These are phyloP conservation scores for Dryobota labecula DNA, from an alignment of 2,888 invertebrate genomes.

Conservation along the genomic window DNA sequence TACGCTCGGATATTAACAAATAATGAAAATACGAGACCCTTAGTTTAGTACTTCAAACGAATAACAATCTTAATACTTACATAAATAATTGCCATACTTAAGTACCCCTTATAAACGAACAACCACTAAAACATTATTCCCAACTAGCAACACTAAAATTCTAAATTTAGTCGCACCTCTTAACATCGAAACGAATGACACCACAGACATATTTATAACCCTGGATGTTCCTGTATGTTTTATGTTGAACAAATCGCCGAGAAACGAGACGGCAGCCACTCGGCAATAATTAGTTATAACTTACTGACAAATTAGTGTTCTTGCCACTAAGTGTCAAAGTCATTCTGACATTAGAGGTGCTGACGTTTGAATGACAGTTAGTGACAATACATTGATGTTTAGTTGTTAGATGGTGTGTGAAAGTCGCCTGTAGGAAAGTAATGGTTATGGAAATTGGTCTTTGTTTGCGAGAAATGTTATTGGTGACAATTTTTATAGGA, in stretches of 20 bases:
- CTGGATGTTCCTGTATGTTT: slow-evolving; percentile 38
- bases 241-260: slow-evolving; percentile 49
- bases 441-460: slow-evolving; percentile 7
- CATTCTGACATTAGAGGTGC: slow-evolving; percentile 27
- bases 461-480: slow-evolving; percentile 7
- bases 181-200: slow-evolving; percentile 44
- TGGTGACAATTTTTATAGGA: neutral
- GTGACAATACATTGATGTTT: slow-evolving; percentile 38
- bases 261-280: slow-evolving; percentile 38
- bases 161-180: slow-evolving; percentile 54
- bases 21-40: neutral
- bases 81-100: neutral
- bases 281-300: slow-evolving; percentile 50
- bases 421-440: neutral
- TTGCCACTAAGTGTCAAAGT: slow-evolving; percentile 36
- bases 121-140: neutral
- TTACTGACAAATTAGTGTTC: slow-evolving; percentile 61
- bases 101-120: neutral
- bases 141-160: slow-evolving; percentile 41
- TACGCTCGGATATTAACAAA: neutral
- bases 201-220: slow-evolving; percentile 49
- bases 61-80: neutral
- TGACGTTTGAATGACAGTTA: slow-evolving; percentile 35
- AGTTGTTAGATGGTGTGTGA: slow-evolving; percentile 6
- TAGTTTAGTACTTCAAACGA: neutral